Evolutionary conservation across 2,113 vertebrate species (phyloP), one percentile per base, ranked within the genome.

Genomic region (Oreochromis spilurus): DNA sequence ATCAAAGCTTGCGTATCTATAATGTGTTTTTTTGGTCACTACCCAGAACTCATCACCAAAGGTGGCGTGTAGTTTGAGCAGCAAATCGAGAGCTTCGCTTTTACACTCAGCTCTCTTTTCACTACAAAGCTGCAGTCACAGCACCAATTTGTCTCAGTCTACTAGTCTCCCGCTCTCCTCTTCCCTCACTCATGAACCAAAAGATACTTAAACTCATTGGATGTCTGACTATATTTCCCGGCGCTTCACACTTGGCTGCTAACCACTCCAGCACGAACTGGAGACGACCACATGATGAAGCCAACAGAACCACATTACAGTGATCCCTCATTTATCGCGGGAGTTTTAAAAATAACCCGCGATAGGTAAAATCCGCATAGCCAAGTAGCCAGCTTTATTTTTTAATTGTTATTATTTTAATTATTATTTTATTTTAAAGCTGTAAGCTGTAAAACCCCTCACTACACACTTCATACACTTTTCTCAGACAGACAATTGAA

Each of bases 61-160:
- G 53, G 11, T 7, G 53, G 53, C 3, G 0, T 24, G 53, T 55
- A 55, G 53, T 0, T 0, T 55, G 1, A 55, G 11, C 0, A 55
- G 53, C 53, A 55, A 55, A 55, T 55, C 1, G 1, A 55, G n/a
- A 24, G 0, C 53, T 24, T 55, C 53, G 24, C 53, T 55, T 55
- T 13, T 55, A 26, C 21, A 55, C 4, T 58, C 26, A 57, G 24
- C 55, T 29, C 55, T 57, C 24, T 57, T 57, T 57, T 29, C 55
- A 57, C 13, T 57, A 58, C 55, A 58, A 58, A 31, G 55, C 55
- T 58, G 26, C 26, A 58, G 2, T 58, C 26, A 31, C 26, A 58
- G 14, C 4, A 58, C 55, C 55, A 58, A 58, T 58, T 31, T 31
- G 14, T 5, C 26, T 58, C 55, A 58, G 4, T 58, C 55, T 31